Base-by-base conservation (phyloP, 2,888 invertebrate genomes). In the Criorhina ranunculi region DNA sequence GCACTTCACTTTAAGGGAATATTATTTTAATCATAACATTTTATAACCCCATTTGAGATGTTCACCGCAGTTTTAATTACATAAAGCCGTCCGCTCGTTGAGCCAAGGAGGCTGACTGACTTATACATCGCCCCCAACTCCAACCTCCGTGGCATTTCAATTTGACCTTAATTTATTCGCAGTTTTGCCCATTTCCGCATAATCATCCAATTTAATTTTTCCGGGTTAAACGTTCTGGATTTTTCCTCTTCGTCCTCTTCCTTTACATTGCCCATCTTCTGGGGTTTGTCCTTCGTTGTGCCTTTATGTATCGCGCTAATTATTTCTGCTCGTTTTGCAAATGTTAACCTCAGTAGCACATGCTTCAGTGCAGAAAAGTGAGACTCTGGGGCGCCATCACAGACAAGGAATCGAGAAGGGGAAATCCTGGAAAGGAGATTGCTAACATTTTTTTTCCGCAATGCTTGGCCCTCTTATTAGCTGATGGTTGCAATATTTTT, bases 151-250 rank as follows among this genome's bases (percentile, higher is more conserved):
- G 9, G 31, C 29, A 29, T 69, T 53, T 40, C 59, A 77, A 59
- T 66, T 66, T 57, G 49, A 57, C 70, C 70, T 77, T 77, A 82
- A 82, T 82, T 82, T 77, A 82, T 82, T 64, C 70, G 37, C 42
- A 40, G 70, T 76, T 64, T 67, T 75, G 55, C 70, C 69, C 62
- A 66, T 70, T 82, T 77, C 70, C 64, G 81, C 76, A 85, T 85
- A 85, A 80, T 85, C 85, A 85, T 85, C 85, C 76, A 80, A 85
- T 80, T 80, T 80, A 85, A 76, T 80, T 80, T 80, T 80, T 80
- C 80, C 53, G 64, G 80, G 75, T 76, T 73, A 79, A 83, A 66
- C 53, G 62, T 46, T 70, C 76, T 11, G 64, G 62, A 59, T 77
- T 80, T 70, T 29, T 59, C 37, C 12, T 29, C 35, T 53, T 62